These are phyloP conservation scores for Triops longicaudatus DNA, from an alignment of 1,140 invertebrate species.

Conservation along the genomic window DNA sequence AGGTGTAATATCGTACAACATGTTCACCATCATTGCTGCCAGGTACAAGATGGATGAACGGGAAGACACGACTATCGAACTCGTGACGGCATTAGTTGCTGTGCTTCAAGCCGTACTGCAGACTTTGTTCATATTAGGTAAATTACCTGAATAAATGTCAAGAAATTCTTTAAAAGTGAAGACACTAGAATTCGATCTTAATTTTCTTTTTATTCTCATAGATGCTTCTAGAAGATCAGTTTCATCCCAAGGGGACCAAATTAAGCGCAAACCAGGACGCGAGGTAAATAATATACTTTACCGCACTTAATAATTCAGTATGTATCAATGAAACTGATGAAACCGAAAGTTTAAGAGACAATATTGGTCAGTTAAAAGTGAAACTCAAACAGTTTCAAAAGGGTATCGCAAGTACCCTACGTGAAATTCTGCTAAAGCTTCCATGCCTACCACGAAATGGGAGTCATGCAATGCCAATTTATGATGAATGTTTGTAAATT, in stretches of 20 bases:
- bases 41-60: conserved; percentile 75
- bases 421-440: too few relatives aligned
- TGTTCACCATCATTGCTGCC: conserved; percentile 83
- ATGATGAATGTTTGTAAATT: too few relatives aligned
- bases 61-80: conserved; percentile 65
- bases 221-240: conserved; percentile 77
- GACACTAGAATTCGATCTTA: neutral
- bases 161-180: too few relatives aligned
- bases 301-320: too few relatives aligned
- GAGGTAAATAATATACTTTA: conserved; percentile 63
- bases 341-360: too few relatives aligned
- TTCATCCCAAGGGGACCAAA: conserved; percentile 61
- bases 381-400: too few relatives aligned
- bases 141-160: too few relatives aligned
- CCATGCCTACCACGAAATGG: too few relatives aligned
- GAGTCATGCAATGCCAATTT: too few relatives aligned
- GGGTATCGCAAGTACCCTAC: too few relatives aligned
- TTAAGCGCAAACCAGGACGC: conserved; percentile 69
- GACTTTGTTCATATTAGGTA: conserved; percentile 86
- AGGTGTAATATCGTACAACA: conserved; percentile 65
- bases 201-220: conserved; percentile 58
- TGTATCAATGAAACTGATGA: too few relatives aligned
- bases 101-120: conserved; percentile 79
- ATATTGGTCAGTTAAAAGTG: too few relatives aligned
- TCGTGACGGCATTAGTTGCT: conserved; percentile 71